These are phyloP conservation scores for Equus przewalskii DNA, from an alignment of 2,113 vertebrate genomes.

Conservation along the genomic window DNA sequence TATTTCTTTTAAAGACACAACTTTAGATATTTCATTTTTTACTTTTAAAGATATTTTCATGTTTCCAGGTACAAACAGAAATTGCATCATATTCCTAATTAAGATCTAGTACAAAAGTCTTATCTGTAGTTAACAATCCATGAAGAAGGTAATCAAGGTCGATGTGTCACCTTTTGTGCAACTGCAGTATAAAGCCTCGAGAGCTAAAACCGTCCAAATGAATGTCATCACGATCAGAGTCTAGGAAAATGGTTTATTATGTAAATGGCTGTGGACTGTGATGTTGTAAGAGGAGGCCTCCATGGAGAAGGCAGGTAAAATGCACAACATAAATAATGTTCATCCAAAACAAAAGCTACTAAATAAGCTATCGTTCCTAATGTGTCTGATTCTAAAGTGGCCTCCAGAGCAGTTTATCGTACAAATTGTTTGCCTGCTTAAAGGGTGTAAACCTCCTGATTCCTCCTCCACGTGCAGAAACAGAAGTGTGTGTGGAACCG, in stretches of 20 bases:
- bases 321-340: constrained; percentile 76
- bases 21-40: background rate
- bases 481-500: constrained; percentile 55
- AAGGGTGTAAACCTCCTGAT: constrained; percentile 82
- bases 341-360: constrained; percentile 2
- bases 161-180: background rate
- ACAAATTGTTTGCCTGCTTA: constrained; percentile 81
- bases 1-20: constrained; percentile 24
- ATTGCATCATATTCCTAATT: background rate
- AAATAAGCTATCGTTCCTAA: constrained; percentile 74
- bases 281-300: constrained; percentile 65
- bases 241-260: constrained; percentile 77
- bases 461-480: constrained; percentile 72
- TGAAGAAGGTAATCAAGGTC: background rate
- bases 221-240: constrained; percentile 62
- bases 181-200: background rate
- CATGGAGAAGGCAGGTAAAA: constrained; percentile 72
- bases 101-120: constrained; percentile 18
- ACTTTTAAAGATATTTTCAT: constrained; percentile 11
- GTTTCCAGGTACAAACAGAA: constrained; percentile 43
- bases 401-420: constrained; percentile 81
- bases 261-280: constrained; percentile 68
- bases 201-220: constrained; percentile 75
- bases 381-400: constrained; percentile 78
- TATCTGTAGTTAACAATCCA: background rate